Evolutionary conservation across 53 echinoderm and acorn worm species (phyloP).

Genomic region (Henricia sp.): DNA sequence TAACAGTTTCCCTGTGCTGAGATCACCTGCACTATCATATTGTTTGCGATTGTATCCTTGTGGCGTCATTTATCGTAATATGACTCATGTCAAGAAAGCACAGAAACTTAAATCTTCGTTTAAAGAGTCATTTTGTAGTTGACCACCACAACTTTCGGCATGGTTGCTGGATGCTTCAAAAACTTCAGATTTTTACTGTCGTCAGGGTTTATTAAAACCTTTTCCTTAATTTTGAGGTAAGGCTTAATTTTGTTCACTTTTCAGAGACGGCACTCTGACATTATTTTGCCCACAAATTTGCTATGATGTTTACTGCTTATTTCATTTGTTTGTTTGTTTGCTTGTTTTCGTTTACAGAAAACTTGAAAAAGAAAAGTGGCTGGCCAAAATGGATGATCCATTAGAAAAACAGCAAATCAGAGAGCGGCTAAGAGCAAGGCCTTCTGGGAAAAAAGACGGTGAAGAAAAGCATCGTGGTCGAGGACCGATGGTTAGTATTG

Average conservation of each 20-base stretch:
- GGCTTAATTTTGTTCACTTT: too few relatives aligned
- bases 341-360: too few relatives aligned
- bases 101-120: too few relatives aligned
- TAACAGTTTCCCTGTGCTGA: constrained; percentile 15
- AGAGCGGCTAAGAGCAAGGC: constrained; percentile 89
- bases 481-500: constrained; percentile 90
- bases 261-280: too few relatives aligned
- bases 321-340: too few relatives aligned
- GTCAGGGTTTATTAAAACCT: background rate
- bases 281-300: too few relatives aligned
- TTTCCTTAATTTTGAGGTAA: too few relatives aligned
- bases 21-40: background rate
- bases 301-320: too few relatives aligned
- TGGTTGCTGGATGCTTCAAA: constrained; percentile 13
- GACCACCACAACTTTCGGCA: background rate
- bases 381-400: constrained; percentile 80
- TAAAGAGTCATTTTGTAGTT: too few relatives aligned
- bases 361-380: constrained; percentile 62
- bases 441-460: constrained; percentile 76
- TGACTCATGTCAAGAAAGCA: background rate
- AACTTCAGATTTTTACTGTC: background rate
- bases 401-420: constrained; percentile 83
- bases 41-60: background rate
- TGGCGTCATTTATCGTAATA: background rate
- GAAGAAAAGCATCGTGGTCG: constrained; percentile 67